Base-by-base conservation (phyloP, 2,888 invertebrate genomes). In the Drosophila demipolita region DNA sequence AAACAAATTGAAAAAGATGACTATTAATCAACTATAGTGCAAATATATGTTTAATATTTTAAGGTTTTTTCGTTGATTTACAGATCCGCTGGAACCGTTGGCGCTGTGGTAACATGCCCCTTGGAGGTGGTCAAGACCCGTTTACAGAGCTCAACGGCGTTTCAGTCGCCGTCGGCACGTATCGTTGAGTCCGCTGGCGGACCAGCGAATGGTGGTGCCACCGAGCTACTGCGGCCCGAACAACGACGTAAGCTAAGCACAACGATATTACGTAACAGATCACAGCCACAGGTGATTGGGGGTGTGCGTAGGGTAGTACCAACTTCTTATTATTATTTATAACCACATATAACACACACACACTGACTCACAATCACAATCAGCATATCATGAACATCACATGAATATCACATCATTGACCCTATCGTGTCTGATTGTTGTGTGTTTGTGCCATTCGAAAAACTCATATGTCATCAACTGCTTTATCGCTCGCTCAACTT, bases 71-170 rank as follows among this genome's bases (percentile, higher is more conserved):
- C n/a, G 66, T 70, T 50, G 50, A 80, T 84, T 93, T 94, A 33
- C 94, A 99, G 99, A 92, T 96, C 97, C 93, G 99, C 98, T 78
- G 99, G 99, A 76, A 99, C 99, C 61, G 97, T 97, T 54, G 99
- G 99, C 62, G 99, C 99, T 23, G 97, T 99, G 81, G 96, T 98
- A 79, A 99, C 99, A 91, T 99, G 99, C 93, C 99, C 99, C 15
- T 94, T 99, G 89, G 99, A 99, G 94, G 99, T 99, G 81, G 98
- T 99, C 53, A 99, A 99, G 94, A 99, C 99, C 15, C 95, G 99
- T 35, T 95, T 99, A 81, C 99, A 99, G 93, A 99, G 99, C 32
- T 99, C 99, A 8, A 95, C 96, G 78, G 96, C 95, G 82, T 93
- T 94, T 82, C 93, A 94, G 66, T 94, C 94, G 52, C 92, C 94